Conservation (phyloP, 2,888 invertebrate species). For the Tipula vernalis region DNA sequence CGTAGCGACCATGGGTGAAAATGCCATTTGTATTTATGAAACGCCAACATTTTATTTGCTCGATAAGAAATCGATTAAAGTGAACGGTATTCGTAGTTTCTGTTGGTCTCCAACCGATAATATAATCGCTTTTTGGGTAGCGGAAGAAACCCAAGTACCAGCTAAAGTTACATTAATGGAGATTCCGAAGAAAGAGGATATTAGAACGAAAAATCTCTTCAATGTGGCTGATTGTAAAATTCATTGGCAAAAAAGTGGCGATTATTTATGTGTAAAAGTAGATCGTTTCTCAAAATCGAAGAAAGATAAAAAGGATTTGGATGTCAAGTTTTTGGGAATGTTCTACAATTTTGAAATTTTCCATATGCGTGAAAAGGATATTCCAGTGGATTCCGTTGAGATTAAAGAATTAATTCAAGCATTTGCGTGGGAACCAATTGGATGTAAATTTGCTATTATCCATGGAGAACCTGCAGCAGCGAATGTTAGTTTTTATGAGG, state of each 20-base stretch:
- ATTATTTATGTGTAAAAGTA: conserved; percentile 93
- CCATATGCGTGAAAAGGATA: conserved; percentile 94
- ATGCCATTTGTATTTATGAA: conserved; percentile 85
- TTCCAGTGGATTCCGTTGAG: conserved; percentile 95
- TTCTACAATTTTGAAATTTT: conserved; percentile 98
- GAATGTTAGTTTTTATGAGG: conserved; percentile 87
- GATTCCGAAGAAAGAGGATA: conserved; percentile 79
- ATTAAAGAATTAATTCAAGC: conserved; percentile 86
- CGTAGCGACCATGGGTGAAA: conserved; percentile 78
- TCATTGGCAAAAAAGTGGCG: conserved; percentile 98
- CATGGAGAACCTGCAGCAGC: conserved; percentile 74
- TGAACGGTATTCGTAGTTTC: conserved; percentile 82
- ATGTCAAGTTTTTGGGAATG: conserved; percentile 91
- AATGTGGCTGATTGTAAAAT: conserved; percentile 97
- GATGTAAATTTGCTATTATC: conserved; percentile 91
- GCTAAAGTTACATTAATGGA: conserved; percentile 88
- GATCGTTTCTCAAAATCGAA: conserved; percentile 81
- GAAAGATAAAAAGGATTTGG: conserved; percentile 82
- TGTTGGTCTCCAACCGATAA: conserved; percentile 98
- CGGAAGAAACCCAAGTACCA: conserved; percentile 92
- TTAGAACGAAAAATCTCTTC: conserved; percentile 89
- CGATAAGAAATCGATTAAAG: conserved; percentile 90
- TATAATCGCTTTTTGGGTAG: conserved; percentile 94
- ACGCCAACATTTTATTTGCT: conserved; percentile 90
- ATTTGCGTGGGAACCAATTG: conserved; percentile 97